Evolutionary conservation across 2,888 invertebrate species (phyloP).

Genomic region (Calephelis perditalis): DNA sequence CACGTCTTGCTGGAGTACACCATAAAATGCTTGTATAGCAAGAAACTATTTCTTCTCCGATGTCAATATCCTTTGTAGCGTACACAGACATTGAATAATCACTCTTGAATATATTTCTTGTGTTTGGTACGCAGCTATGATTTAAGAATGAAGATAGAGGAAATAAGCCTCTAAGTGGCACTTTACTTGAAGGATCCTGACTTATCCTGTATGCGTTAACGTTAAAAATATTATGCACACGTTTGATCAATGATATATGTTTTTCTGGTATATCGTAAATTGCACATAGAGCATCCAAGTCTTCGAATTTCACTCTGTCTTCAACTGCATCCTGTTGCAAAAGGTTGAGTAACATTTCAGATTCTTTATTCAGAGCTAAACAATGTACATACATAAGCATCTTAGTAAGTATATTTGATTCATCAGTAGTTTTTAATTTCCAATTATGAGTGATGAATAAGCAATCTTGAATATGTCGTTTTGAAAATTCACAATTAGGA

Average conservation of each 20-base stretch:
- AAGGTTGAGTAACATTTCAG: conserved; percentile 58
- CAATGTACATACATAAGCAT: conserved; percentile 50
- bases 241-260: conserved; percentile 72
- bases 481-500: conserved; percentile 76
- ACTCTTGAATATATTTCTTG: conserved; percentile 77
- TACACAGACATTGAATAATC: conserved; percentile 76
- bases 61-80: conserved; percentile 76
- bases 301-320: conserved; percentile 44
- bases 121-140: conserved; percentile 84
- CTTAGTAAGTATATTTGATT: conserved; percentile 37
- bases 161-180: conserved; percentile 79
- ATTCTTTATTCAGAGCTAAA: conserved; percentile 47
- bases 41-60: conserved; percentile 80
- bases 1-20: conserved; percentile 80
- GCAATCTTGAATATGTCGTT: conserved; percentile 80
- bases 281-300: conserved; percentile 68
- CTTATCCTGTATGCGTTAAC: conserved; percentile 82
- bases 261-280: conserved; percentile 59
- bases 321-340: conserved; percentile 57
- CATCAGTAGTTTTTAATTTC: conserved; percentile 43
- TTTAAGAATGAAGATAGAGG: conserved; percentile 82
- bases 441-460: conserved; percentile 74
- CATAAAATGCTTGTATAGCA: conserved; percentile 83
- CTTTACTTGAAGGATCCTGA: conserved; percentile 39
- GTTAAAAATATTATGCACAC: conserved; percentile 76